Conservation (phyloP, 2,888 invertebrate genomes). For the Smittia aterrima region DNA sequence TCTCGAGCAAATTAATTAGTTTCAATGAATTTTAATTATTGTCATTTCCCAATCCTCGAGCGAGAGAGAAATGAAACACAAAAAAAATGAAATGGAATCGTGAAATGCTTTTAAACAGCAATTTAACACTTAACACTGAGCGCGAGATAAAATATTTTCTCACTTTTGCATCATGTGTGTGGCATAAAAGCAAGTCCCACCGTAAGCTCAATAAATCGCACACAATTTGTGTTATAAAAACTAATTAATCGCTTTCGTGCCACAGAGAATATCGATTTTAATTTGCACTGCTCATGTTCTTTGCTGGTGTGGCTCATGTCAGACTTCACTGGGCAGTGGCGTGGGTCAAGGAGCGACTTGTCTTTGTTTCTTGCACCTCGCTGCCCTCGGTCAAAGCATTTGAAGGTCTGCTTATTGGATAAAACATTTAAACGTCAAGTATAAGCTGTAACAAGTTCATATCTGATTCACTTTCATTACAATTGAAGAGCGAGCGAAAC, state of each 20-base stretch:
- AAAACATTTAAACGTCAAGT: slow-evolving; percentile 33
- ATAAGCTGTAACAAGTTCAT: slow-evolving; percentile 26
- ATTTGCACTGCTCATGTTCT: slow-evolving; percentile 25
- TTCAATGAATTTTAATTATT: slow-evolving; percentile 40
- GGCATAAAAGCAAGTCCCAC: background rate
- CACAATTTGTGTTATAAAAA: slow-evolving; percentile 39
- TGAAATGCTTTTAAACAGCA: slow-evolving; percentile 23
- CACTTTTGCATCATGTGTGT: slow-evolving; percentile 30
- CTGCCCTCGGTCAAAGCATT: background rate
- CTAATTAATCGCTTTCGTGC: slow-evolving; percentile 40
- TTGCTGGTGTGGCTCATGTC: background rate
- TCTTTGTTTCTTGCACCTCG: too few species aligned
- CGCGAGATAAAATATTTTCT: slow-evolving; percentile 37
- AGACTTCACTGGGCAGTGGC: background rate
- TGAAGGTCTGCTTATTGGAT: slow-evolving; percentile 15
- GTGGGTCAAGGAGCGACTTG: too few species aligned
- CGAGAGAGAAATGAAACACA: background rate
- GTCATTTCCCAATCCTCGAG: slow-evolving; percentile 26
- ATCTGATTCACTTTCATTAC: slow-evolving; percentile 17
- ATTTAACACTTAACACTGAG: slow-evolving; percentile 24
- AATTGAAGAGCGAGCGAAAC: background rate
- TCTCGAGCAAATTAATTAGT: slow-evolving; percentile 33
- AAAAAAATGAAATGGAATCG: slow-evolving; percentile 20
- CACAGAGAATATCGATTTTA: slow-evolving; percentile 26
- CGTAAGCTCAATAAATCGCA: slow-evolving; percentile 31